Conservation (phyloP, 2,113 vertebrate genomes). For the Pelecanoides urinatrix region DNA sequence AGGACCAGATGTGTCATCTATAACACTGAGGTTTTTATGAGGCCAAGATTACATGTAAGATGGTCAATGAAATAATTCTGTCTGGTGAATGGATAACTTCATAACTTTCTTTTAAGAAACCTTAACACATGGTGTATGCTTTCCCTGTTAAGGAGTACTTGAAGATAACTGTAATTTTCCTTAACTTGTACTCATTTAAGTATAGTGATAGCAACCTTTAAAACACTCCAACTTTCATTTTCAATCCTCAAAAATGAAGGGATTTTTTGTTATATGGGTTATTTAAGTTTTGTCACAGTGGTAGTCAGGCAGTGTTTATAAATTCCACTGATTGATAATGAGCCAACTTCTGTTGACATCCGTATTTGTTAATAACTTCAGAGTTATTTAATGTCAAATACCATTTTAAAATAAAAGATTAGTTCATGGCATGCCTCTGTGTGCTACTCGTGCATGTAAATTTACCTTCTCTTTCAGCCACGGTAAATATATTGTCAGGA, state of each 20-base stretch:
- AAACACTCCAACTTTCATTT: background rate
- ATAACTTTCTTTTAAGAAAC: background rate
- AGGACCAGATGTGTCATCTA: background rate
- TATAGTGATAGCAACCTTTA: background rate
- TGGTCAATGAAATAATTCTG: background rate
- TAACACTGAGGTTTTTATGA: background rate
- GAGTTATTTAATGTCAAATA: conserved; percentile 3
- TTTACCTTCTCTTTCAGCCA: conserved; percentile 27
- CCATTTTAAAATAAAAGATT: conserved; percentile 48
- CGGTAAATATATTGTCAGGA: conserved; percentile 59
- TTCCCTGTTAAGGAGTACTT: background rate
- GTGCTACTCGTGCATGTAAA: conserved; percentile 32
- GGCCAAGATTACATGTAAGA: background rate
- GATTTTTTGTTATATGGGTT: background rate
- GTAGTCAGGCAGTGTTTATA: background rate
- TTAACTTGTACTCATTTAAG: background rate
- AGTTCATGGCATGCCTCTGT: conserved; percentile 33
- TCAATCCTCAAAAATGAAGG: background rate
- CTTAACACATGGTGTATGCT: background rate
- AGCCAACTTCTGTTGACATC: background rate
- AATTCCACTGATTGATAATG: background rate
- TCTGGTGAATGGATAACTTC: background rate
- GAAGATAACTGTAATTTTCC: background rate
- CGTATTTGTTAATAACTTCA: background rate
- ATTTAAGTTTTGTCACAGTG: background rate